Evolutionary conservation across 2,113 vertebrate species (phyloP).

Genomic region (Saiga tatarica): DNA sequence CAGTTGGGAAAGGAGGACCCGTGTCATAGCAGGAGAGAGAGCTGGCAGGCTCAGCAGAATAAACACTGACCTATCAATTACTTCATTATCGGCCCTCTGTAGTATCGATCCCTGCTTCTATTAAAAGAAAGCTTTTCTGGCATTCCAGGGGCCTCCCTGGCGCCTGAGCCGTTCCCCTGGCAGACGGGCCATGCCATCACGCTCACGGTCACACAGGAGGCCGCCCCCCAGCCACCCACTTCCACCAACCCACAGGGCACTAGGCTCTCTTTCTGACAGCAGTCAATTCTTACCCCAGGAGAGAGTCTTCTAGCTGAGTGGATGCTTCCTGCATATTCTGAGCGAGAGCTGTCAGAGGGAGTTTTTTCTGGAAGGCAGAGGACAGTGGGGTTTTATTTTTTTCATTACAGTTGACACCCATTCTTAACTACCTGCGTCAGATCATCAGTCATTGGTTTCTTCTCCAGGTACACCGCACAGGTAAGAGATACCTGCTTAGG

Average conservation of each 20-base stretch:
- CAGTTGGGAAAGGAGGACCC: background rate
- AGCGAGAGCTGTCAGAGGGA: conserved; percentile 92
- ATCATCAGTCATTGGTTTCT: background rate
- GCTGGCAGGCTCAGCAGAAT: background rate
- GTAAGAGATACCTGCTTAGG: background rate
- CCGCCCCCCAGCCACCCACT: background rate
- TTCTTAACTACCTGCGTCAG: background rate
- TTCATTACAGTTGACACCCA: background rate
- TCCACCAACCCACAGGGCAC: background rate
- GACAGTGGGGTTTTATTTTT: background rate
- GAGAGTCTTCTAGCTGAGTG: conserved; percentile 92
- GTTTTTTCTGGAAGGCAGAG: conserved; percentile 90
- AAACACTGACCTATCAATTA: background rate
- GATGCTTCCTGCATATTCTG: conserved; percentile 95
- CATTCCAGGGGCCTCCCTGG: rapidly evolving
- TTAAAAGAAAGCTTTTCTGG: background rate
- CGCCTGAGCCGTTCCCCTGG: background rate
- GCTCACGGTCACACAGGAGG: background rate
- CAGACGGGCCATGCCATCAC: rapidly evolving
- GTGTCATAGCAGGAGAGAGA: rapidly evolving
- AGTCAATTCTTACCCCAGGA: conserved; percentile 89
- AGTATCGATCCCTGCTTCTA: background rate
- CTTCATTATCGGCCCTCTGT: rapidly evolving
- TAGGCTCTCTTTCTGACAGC: background rate
- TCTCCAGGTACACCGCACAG: background rate